Evolutionary conservation across 2,888 invertebrate genomes (phyloP), one percentile per base, ranked within the genome.

Genomic region (Subacronicta megacephala): DNA sequence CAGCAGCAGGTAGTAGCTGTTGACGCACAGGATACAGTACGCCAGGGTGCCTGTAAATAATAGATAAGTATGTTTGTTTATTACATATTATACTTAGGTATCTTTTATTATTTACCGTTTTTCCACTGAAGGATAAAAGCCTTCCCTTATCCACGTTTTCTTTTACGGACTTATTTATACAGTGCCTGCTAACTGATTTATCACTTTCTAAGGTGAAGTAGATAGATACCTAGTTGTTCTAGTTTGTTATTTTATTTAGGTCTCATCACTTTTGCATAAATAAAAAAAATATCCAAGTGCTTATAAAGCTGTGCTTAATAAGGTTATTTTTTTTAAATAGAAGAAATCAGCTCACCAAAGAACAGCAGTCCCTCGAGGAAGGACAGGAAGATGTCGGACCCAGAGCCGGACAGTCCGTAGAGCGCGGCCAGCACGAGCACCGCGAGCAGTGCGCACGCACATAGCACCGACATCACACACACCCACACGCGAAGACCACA

Each of bases 1-100:
- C 84, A 93, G 83, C 88, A 90, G 78, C 77, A 93, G 80, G 82
- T 86, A 89, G 83, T 84, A 93, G 77, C 92, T 92, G 87, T 92
- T 78, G 54, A 93, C 93, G 74, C 83, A 83, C 35, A 93, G 81
- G 49, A 93, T 88, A 81, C 87, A 87, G 80, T 93, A 93, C 13
- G 75, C 76, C 13, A 90, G 35, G 0, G 75, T 9, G 9, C 83
- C 93, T 93, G 88, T 1, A 83, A 83, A 9, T 3, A 20, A 3
- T 7, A 7, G 6, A 37, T 26, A 10, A n/a, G n/a, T n/a, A n/a
- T 3, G 26, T 37, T 37, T 7, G 9, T 18, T 37, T 18, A 37
- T 18, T 12, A 37, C n/a, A 6, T 31, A 31, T 3, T 12, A 7
- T 23, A 23, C 23, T 23, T 6, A n/a, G n/a, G n/a, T n/a, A n/a